A percentile compares a stretch with the other conserved stretches of the same genome.
Evolutionary conservation across 2,888 invertebrate genomes (phyloP).

Genomic region (Drosophila hamatofila): DNA sequence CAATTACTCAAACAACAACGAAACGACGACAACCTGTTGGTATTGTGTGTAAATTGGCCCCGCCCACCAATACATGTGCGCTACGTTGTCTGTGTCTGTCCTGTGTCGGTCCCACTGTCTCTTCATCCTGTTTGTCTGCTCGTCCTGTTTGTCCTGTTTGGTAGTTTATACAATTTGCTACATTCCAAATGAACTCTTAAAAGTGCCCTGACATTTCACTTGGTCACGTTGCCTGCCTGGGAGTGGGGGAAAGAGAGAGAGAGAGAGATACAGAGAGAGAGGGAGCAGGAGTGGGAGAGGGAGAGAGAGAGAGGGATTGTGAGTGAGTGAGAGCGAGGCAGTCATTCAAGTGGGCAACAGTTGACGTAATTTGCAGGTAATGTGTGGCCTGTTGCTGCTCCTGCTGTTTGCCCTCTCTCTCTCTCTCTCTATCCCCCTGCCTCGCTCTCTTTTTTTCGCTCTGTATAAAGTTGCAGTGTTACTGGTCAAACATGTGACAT

Average conservation of each 20-base stretch:
- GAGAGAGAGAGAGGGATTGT: not conserved
- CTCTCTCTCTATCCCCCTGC: not conserved
- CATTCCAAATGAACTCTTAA: conserved; percentile 70
- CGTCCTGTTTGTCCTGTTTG: conserved; percentile 16
- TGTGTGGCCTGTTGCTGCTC: conserved; percentile 69
- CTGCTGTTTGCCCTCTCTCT: conserved; percentile 11
- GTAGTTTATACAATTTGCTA: conserved; percentile 51
- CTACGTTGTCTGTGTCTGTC: not conserved
- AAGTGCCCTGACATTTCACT: conserved; percentile 71
- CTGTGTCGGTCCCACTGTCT: not conserved
- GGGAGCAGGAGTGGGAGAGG: not conserved
- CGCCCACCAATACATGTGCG: conserved; percentile 4
- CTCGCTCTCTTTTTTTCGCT: not conserved
- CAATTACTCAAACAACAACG: conserved; percentile 65
- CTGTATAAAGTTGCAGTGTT: conserved; percentile 10
- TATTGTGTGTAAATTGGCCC: conserved; percentile 27
- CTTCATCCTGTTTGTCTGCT: conserved; percentile 5
- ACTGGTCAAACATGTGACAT: conserved; percentile 37
- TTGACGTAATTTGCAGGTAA: conserved; percentile 78
- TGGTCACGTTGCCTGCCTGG: conserved; percentile 46
- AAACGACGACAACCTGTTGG: conserved; percentile 63
- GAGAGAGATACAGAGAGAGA: not conserved
- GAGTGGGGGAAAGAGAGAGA: not conserved
- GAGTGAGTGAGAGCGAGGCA: not conserved
- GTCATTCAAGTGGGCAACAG: conserved; percentile 43